Conservation (phyloP, 2,888 invertebrate species). For the Brenthis daphne region DNA sequence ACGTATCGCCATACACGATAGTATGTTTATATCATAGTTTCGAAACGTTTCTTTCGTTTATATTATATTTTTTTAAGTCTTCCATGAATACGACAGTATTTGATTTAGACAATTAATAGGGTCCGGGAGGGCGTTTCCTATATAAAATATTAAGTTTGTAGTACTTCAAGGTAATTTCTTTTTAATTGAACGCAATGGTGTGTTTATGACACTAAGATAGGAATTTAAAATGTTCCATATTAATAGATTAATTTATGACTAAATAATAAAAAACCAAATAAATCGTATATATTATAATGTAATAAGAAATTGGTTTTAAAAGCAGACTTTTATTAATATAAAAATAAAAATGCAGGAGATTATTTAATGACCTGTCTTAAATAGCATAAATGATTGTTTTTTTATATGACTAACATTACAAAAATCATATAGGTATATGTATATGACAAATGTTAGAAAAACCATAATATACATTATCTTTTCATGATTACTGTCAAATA, state of each 20-base stretch:
- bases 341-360: neutral
- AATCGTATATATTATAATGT: constrained; percentile 10
- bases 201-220: constrained; percentile 52
- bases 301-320: constrained; percentile 5
- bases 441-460: constrained; percentile 9
- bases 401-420: neutral
- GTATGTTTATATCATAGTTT: constrained; percentile 28
- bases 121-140: constrained; percentile 75
- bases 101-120: constrained; percentile 49
- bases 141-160: constrained; percentile 75
- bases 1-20: constrained; percentile 8
- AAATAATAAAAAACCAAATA: constrained; percentile 10
- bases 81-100: constrained; percentile 66
- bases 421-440: neutral
- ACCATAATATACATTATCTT: too few species aligned
- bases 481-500: too few species aligned
- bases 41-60: constrained; percentile 32
- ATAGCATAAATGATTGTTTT: neutral
- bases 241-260: constrained; percentile 12
- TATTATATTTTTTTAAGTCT: constrained; percentile 48
- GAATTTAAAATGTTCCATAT: constrained; percentile 6
- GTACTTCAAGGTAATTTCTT: constrained; percentile 69
- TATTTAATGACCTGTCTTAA: neutral
- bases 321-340: neutral
- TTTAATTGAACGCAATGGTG: constrained; percentile 50